phyloP scores from a whole-genome alignment of 2,888 invertebrate genomes.

The Alcis repandata region DNA sequence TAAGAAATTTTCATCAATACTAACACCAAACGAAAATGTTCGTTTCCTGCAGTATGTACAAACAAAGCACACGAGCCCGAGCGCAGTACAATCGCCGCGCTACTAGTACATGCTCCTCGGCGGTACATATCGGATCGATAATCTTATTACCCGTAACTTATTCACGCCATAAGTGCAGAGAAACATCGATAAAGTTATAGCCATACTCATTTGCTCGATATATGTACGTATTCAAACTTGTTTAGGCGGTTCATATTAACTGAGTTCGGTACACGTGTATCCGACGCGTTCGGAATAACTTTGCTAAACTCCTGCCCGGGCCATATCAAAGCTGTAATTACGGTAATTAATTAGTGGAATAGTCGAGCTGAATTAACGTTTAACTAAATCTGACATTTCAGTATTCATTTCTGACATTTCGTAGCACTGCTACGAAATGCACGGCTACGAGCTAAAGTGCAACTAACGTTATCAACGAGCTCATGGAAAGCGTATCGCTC shows the following conservation, averaged over 20 bases:
- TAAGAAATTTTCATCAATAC: not conserved
- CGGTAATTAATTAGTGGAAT: constrained; percentile 34
- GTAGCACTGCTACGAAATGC: constrained; percentile 13
- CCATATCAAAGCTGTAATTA: constrained; percentile 34
- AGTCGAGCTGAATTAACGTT: constrained; percentile 30
- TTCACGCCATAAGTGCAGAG: constrained; percentile 36
- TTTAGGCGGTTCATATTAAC: constrained; percentile 24
- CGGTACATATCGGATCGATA: constrained; percentile 41
- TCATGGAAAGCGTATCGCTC: not conserved
- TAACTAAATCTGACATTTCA: constrained; percentile 16
- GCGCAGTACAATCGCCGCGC: constrained; percentile 19
- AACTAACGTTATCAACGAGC: not conserved
- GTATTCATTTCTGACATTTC: constrained; percentile 20
- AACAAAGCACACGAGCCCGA: not conserved
- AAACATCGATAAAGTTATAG: constrained; percentile 29
- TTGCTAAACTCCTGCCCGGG: constrained; percentile 26
- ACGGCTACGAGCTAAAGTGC: constrained; percentile 7
- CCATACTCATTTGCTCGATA: constrained; percentile 25
- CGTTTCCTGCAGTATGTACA: not conserved
- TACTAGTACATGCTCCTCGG: constrained; percentile 37
- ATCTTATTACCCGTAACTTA: constrained; percentile 41
- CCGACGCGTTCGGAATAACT: constrained; percentile 36
- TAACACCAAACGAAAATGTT: not conserved
- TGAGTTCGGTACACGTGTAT: constrained; percentile 30
- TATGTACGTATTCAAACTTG: constrained; percentile 21